Percentiles rank a stretch among this genome's conserved stretches.
phyloP scores from a whole-genome alignment of 2,888 invertebrate species.

The Megalurothrips usitatus region DNA sequence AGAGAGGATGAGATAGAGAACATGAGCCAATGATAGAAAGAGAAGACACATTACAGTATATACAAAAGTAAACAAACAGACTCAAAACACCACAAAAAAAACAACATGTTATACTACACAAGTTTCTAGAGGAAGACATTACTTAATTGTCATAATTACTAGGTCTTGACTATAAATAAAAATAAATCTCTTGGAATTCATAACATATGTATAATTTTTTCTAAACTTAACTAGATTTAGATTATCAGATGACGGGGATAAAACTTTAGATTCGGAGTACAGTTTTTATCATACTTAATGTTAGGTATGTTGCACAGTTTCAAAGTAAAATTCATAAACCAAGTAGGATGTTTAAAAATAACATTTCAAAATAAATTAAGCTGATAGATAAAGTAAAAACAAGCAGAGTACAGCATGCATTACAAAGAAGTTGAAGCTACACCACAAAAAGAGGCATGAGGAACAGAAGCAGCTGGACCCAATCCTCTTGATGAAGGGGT shows the following conservation, averaged over 20 bases:
- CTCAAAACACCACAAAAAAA: background rate
- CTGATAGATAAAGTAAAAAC: background rate
- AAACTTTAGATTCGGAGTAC: background rate
- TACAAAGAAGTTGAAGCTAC: too few species aligned
- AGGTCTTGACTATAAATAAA: background rate
- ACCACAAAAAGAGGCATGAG: too few species aligned
- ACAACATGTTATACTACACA: constrained; percentile 1
- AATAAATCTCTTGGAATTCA: constrained; percentile 27
- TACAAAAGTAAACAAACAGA: background rate
- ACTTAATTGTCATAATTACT: background rate
- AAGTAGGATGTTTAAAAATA: background rate
- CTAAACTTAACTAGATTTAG: background rate
- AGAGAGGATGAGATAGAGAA: background rate
- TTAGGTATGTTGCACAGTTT: background rate
- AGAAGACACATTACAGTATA: background rate
- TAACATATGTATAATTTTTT: background rate
- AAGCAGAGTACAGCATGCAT: background rate
- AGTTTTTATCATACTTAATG: background rate
- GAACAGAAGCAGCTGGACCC: too few species aligned
- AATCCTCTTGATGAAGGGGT: too few species aligned
- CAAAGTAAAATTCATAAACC: background rate
- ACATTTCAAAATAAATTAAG: background rate
- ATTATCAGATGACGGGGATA: background rate
- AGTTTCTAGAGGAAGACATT: background rate
- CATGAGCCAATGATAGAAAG: background rate